Base-by-base conservation (phyloP, 2,888 invertebrate genomes). In the Tipula vernalis region DNA sequence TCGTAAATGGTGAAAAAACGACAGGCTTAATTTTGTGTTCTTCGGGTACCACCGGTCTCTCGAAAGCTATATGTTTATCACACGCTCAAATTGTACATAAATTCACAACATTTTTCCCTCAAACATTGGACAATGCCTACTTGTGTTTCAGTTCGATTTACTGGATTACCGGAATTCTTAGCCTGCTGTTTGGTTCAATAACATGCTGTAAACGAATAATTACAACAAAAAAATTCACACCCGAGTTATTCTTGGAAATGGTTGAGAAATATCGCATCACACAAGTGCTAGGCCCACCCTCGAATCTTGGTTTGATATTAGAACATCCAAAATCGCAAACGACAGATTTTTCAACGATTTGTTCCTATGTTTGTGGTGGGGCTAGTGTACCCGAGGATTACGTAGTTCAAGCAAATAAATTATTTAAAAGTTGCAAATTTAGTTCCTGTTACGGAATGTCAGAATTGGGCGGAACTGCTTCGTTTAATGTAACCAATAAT, bases 341-440 rank as follows among this genome's bases (percentile, higher is more conserved):
- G 13, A 36, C 86, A 0, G 87, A 88, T 51, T 86, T 87, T 15
- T 87, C 86, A 18, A 83, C 86, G 36, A 3, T 87, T 13, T 44
- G 51, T 12, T 28, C 5, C 8, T 83, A 84, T 8, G 5, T 87
- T 15, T 39, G 42, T 39, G 87, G 83, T 10, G 83, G 83, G 12
- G 83, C 83, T 28, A 36, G 28, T 18, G 18, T 83, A 83, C 8
- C 83, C 36, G 28, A 18, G 28, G 12, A n/a, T 3, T 28, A 28
- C 12, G 28, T 28, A 18, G 4, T 36, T 5, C 0, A 83, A 83
- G 18, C 36, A 18, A 18, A 6, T 2, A 28, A 83, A 83, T 18
- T 83, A 13, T 83, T 83, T 28, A 18, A 18, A 18, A 83, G 18
- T 83, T 18, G 83, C 8, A 83, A 83, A 28, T 28, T 83, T 83